phyloP scores from a whole-genome alignment of 2,113 vertebrate species.

The Oreotragus oreotragus region DNA sequence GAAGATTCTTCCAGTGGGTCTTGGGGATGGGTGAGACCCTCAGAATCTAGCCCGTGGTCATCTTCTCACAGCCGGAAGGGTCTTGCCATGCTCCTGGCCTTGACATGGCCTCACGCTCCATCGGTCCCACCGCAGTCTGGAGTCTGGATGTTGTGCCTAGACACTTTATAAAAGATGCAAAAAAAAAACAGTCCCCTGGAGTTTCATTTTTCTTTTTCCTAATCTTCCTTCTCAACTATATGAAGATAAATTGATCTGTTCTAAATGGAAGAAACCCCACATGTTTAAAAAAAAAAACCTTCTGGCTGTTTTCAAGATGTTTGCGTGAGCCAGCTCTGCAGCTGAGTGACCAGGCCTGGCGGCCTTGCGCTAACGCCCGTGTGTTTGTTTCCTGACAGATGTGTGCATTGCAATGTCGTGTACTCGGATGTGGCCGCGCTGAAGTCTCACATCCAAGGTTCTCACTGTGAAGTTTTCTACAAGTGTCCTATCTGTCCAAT shows the following conservation, averaged over 20 bases:
- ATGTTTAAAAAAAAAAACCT: neutral
- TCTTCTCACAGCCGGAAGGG: neutral
- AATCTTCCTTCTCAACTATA: neutral
- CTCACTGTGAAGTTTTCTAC: slow-evolving; percentile 98
- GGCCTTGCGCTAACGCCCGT: slow-evolving; percentile 56
- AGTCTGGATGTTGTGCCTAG: neutral
- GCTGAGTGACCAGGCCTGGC: neutral
- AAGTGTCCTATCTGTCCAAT: slow-evolving; percentile 98
- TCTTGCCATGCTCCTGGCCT: neutral
- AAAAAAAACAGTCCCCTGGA: neutral
- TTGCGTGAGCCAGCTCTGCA: neutral
- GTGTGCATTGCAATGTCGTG: slow-evolving; percentile 94
- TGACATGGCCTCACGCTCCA: rapidly evolving
- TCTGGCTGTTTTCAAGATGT: neutral
- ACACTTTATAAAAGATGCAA: neutral
- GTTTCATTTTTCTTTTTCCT: neutral
- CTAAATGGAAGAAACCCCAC: neutral
- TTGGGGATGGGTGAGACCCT: neutral
- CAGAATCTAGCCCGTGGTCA: neutral
- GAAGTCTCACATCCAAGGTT: slow-evolving; percentile 95
- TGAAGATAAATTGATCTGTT: neutral
- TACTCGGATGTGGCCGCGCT: slow-evolving; percentile 92
- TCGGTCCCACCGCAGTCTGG: neutral
- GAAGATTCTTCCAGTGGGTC: neutral
- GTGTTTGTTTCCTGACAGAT: slow-evolving; percentile 81